Evolutionary conservation across 2,113 vertebrate genomes (phyloP).

Genomic region (Cisticola juncidis): DNA sequence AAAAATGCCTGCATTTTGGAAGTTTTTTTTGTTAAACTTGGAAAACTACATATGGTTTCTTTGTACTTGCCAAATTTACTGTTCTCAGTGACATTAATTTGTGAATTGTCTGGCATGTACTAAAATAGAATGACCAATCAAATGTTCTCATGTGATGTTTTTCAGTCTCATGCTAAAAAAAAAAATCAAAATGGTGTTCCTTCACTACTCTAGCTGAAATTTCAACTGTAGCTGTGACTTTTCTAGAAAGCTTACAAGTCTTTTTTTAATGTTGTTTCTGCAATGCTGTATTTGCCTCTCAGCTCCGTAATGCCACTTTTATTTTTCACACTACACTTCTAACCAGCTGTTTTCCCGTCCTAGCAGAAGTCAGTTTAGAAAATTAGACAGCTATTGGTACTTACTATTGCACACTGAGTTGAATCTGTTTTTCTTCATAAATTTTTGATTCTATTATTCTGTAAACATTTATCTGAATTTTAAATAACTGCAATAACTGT

Average conservation of each 20-base stretch:
- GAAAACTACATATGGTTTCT: not conserved
- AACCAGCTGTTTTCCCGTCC: not conserved
- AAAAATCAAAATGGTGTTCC: not conserved
- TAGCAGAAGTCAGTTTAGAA: not conserved
- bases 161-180: not conserved
- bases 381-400: not conserved
- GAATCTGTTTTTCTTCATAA: not conserved
- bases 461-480: not conserved
- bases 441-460: not conserved
- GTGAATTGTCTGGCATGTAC: not conserved
- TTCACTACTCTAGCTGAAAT: not conserved
- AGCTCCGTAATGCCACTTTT: not conserved
- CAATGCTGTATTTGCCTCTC: not conserved
- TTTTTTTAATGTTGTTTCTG: not conserved
- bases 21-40: not conserved
- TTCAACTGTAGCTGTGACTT: not conserved
- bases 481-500: not conserved
- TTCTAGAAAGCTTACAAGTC: not conserved
- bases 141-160: not conserved
- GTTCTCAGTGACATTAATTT: not conserved
- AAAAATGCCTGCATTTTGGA: not conserved
- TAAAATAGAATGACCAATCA: not conserved
- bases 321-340: not conserved
- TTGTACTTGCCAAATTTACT: not conserved
- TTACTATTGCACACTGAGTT: not conserved